Percentiles rank a stretch among this genome's conserved stretches.
Conservation (phyloP, 2,113 vertebrate species). For the Girardinichthys multiradiatus region DNA sequence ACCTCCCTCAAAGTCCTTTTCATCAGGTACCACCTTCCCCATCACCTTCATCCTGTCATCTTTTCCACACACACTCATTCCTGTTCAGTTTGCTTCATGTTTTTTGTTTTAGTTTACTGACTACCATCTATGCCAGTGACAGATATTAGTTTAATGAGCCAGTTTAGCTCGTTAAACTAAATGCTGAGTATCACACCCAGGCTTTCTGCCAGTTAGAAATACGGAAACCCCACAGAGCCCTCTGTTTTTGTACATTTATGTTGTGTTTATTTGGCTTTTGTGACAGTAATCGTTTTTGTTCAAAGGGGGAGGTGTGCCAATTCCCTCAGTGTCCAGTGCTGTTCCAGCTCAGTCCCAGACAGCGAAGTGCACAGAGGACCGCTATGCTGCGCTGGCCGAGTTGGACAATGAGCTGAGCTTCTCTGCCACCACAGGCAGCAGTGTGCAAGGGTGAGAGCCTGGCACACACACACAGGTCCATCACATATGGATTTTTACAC, state of each 20-base stretch:
- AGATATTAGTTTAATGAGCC: too few relatives aligned
- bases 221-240: too few relatives aligned
- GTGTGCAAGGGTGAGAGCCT: conserved; percentile 84
- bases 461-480: neutral
- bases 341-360: conserved; percentile 80
- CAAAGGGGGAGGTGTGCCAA: conserved; percentile 74
- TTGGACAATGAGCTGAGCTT: conserved; percentile 91
- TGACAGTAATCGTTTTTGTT: conserved; percentile 5
- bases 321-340: conserved; percentile 77
- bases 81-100: neutral
- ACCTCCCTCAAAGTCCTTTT: conserved; percentile 90
- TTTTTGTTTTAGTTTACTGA: neutral
- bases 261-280: neutral
- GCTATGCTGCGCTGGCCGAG: conserved; percentile 93
- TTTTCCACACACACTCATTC: conserved; percentile 23
- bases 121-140: neutral
- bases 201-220: neutral
- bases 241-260: too few relatives aligned
- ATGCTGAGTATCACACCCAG: neutral
- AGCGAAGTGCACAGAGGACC: conserved; percentile 82
- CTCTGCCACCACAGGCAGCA: conserved; percentile 81
- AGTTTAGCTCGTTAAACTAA: neutral
- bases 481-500: neutral
- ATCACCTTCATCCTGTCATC: conserved; percentile 75
- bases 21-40: conserved; percentile 79